A percentile compares a stretch with the other conserved stretches of the same genome.
These are phyloP conservation scores for Sebastes trivittatus DNA, from an alignment of 2,797 vertebrate species.

Conservation along the genomic window DNA sequence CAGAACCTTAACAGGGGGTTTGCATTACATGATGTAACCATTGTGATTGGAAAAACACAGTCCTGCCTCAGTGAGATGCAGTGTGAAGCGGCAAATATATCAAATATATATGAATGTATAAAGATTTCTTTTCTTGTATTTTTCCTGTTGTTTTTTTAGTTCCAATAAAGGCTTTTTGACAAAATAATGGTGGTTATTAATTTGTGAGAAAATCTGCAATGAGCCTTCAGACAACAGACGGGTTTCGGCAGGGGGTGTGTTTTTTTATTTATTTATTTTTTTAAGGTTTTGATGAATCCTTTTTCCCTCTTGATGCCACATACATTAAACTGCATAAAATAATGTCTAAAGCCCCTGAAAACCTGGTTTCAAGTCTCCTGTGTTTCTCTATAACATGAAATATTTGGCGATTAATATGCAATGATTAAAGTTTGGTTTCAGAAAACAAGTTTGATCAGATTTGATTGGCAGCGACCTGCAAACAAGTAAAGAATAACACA, in stretches of 20 bases:
- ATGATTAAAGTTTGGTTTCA: too few relatives aligned
- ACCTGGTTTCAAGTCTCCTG: not conserved
- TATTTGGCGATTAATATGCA: not conserved
- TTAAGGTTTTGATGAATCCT: not conserved
- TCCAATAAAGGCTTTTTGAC: conserved; percentile 76
- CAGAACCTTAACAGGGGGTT: not conserved
- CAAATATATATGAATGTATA: conserved; percentile 63
- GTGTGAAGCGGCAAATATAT: conserved; percentile 38
- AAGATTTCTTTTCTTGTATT: not conserved
- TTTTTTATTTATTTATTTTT: not conserved
- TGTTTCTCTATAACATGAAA: not conserved
- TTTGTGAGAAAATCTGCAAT: not conserved
- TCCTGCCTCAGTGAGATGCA: conserved; percentile 50
- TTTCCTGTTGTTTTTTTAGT: conserved; percentile 50
- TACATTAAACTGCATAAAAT: not conserved
- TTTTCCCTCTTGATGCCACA: not conserved
- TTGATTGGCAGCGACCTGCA: not conserved
- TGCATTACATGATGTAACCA: not conserved
- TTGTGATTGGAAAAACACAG: conserved; percentile 17
- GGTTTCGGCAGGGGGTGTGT: not conserved
- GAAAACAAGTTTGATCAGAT: not conserved
- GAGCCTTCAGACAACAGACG: not conserved
- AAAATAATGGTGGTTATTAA: not conserved
- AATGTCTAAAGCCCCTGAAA: not conserved
- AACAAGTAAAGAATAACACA: not conserved